Base-by-base conservation (phyloP, 2,113 vertebrate species). In the Bothrops jararaca region DNA sequence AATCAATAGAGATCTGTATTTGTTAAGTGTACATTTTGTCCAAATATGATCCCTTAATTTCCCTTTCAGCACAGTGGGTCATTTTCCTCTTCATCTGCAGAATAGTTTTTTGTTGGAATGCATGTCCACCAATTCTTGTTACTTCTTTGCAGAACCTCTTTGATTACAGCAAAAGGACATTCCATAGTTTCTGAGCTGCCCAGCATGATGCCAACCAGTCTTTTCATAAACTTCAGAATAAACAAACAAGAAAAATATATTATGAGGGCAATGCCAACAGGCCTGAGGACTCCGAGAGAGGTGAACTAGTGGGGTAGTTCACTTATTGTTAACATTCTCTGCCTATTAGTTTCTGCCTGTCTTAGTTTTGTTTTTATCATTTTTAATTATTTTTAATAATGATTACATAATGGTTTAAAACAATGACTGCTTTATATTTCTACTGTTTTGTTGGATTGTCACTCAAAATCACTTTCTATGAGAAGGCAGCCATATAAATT, bases 101-200 rank as follows among this genome's bases (percentile, higher is more conserved):
- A 89, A 94, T 22, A 12, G 58, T 89, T 89, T 18, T 58, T 87
- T 45, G 22, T 11, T 91, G 85, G 92, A 26, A 54, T 90, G 80
- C 29, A 89, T 39, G 0, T 80, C 12, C 29, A 54, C 92, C 74
- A 50, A 52, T 23, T 91, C 89, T 85, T 91, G 64, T 80, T 64
- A 85, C 85, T 89, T 85, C 26, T 86, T 56, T 94, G 34, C n/a
- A 50, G 29, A 3, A 4, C 23, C 34, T 89, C 22, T 89, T 60
- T 86, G 88, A 89, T 86, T 86, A 53, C 11, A 91, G 48, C 7
- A 86, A 74, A 57, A 85, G 60, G 74, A 93, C 95, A 86, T 42
- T 86, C 80, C 39, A 93, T 89, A 88, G 26, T 69, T 39, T 0
- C 74, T 54, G 57, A 89, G 88, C 6, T 90, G 34, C 74, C 74